phyloP scores from a whole-genome alignment of 2,888 invertebrate genomes.

The Caenorhabditis sp. region DNA sequence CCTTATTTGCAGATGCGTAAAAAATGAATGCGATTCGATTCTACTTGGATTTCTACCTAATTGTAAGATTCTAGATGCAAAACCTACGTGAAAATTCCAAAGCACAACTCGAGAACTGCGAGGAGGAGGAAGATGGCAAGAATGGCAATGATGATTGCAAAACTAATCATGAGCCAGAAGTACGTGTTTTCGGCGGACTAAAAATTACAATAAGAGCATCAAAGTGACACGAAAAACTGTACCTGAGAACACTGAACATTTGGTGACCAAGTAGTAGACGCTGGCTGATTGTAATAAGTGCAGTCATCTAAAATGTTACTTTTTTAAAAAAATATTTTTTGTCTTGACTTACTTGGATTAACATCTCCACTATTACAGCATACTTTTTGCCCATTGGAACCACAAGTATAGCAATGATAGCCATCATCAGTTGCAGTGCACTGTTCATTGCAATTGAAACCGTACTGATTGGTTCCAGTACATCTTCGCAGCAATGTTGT shows the following conservation, averaged over 20 bases:
- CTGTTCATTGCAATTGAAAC: conserved; percentile 65
- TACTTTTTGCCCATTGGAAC: conserved; percentile 46
- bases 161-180: conserved; percentile 72
- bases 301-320: conserved; percentile 38
- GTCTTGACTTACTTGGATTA: conserved; percentile 26
- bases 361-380: conserved; percentile 54
- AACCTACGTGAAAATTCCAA: conserved; percentile 51
- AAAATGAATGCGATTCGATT: not conserved
- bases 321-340: not conserved
- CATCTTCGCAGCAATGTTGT: conserved; percentile 38
- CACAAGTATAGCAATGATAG: conserved; percentile 60
- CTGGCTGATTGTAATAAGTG: conserved; percentile 34
- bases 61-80: too few species aligned
- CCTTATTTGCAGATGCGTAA: conserved; percentile 34
- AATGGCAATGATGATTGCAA: conserved; percentile 65
- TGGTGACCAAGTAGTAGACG: conserved; percentile 28
- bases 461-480: conserved; percentile 39
- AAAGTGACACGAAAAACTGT: not conserved
- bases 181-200: conserved; percentile 69
- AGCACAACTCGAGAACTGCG: conserved; percentile 39
- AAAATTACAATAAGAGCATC: conserved; percentile 16
- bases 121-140: conserved; percentile 59
- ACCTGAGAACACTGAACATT: conserved; percentile 24
- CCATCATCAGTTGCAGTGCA: conserved; percentile 44
- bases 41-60: conserved; percentile 1